These are phyloP conservation scores for Morbakka virulenta DNA, from an alignment of 30 jellyfish, hydroid and myxozoan species.

Conservation along the genomic window DNA sequence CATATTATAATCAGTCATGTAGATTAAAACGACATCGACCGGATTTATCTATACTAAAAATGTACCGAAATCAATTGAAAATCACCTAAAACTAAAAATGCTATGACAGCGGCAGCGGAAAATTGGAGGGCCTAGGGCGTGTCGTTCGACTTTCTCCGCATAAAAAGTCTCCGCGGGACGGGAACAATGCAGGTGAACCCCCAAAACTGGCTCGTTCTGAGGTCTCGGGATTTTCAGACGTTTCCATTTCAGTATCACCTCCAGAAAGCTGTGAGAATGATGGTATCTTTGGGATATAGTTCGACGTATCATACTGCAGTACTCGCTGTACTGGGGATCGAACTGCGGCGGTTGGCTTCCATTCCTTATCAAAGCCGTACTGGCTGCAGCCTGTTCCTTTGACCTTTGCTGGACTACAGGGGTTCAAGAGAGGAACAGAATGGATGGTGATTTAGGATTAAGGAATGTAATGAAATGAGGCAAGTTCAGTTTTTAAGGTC, in stretches of 20 bases:
- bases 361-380: conserved; percentile 76
- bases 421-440: too few relatives aligned
- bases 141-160: background rate
- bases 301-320: conserved; percentile 7
- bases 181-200: background rate
- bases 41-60: background rate
- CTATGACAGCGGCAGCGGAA: conserved; percentile 30
- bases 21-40: background rate
- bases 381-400: conserved; percentile 87
- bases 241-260: conserved; percentile 56
- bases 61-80: background rate
- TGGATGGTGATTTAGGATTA: too few relatives aligned
- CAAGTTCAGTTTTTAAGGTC: too few relatives aligned
- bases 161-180: background rate
- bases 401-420: conserved; percentile 92
- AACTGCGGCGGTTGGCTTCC: conserved; percentile 61
- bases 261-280: conserved; percentile 42
- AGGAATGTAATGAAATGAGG: too few relatives aligned
- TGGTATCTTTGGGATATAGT: background rate
- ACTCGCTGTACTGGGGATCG: conserved; percentile 28
- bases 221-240: conserved; percentile 10
- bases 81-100: background rate
- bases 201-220: background rate
- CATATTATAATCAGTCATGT: background rate
- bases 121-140: background rate